Evolutionary conservation across 2,797 vertebrate genomes (phyloP).

Genomic region (Enteromius fasciolatus): DNA sequence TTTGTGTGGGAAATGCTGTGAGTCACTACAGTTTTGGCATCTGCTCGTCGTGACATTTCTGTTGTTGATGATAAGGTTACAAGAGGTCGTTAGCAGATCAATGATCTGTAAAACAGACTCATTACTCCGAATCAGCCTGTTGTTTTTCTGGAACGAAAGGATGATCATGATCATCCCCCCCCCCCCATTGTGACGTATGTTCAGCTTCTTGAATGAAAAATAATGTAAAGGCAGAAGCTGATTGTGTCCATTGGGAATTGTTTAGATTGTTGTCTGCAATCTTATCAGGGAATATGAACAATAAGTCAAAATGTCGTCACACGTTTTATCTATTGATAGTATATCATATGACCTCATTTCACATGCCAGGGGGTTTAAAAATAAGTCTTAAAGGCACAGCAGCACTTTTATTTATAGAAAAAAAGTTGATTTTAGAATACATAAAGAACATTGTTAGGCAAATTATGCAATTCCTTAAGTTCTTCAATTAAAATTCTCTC

Average conservation of each 20-base stretch:
- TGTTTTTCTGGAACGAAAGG: not conserved
- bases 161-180: not conserved
- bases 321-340: not conserved
- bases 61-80: not conserved
- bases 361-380: not conserved
- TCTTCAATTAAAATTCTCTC: not conserved
- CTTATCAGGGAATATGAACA: not conserved
- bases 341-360: not conserved
- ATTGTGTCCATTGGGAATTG: not conserved
- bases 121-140: not conserved
- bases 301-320: not conserved
- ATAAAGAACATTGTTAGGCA: not conserved
- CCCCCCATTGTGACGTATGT: not conserved
- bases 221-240: not conserved
- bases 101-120: not conserved
- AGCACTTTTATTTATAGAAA: not conserved
- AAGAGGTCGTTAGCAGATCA: not conserved
- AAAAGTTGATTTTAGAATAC: not conserved
- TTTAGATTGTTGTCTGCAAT: not conserved
- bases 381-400: not conserved
- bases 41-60: not conserved
- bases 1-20: not conserved
- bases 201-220: not conserved
- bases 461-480: too few relatives aligned
- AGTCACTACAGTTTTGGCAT: constrained; percentile 9